Percentiles rank a stretch among this genome's conserved stretches.
phyloP scores from a whole-genome alignment of 2,888 invertebrate genomes.

The Ariolimax columbianus region DNA sequence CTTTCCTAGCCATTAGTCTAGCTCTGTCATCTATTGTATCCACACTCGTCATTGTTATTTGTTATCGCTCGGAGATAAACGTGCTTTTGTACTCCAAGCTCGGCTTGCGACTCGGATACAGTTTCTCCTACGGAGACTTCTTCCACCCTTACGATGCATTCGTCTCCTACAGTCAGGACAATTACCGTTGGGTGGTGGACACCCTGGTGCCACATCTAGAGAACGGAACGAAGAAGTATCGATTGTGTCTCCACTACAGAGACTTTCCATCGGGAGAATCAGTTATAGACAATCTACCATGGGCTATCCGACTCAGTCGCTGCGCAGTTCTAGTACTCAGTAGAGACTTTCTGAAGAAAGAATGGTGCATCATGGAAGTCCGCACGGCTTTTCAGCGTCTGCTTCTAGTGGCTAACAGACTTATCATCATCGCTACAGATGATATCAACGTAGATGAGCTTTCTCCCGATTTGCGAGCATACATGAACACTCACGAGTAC shows the following conservation, averaged over 20 bases:
- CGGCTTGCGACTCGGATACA: constrained; percentile 56
- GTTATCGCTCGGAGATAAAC: constrained; percentile 48
- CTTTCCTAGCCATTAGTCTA: constrained; percentile 42
- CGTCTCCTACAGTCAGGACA: constrained; percentile 88
- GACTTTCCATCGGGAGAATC: constrained; percentile 70
- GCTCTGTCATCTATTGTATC: constrained; percentile 48
- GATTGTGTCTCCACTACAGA: constrained; percentile 64
- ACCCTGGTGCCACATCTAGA: constrained; percentile 90
- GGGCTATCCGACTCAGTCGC: constrained; percentile 53
- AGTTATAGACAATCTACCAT: constrained; percentile 88
- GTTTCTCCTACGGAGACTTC: constrained; percentile 48
- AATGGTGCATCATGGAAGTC: constrained; percentile 56
- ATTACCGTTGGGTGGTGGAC: constrained; percentile 91
- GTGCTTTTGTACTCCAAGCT: constrained; percentile 56
- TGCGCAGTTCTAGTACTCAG: constrained; percentile 54
- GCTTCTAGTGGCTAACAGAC: constrained; percentile 45
- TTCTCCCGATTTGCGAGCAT: constrained; percentile 50
- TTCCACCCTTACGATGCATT: constrained; percentile 87
- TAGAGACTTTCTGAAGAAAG: constrained; percentile 51
- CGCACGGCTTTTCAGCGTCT: constrained; percentile 50
- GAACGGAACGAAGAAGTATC: constrained; percentile 81
- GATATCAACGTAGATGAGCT: constrained; percentile 48
- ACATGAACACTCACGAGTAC: constrained; percentile 54
- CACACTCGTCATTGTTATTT: constrained; percentile 43
- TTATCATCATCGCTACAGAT: constrained; percentile 50